Evolutionary conservation across 2,888 invertebrate genomes (phyloP).

Genomic region (Melinaea marsaeus): DNA sequence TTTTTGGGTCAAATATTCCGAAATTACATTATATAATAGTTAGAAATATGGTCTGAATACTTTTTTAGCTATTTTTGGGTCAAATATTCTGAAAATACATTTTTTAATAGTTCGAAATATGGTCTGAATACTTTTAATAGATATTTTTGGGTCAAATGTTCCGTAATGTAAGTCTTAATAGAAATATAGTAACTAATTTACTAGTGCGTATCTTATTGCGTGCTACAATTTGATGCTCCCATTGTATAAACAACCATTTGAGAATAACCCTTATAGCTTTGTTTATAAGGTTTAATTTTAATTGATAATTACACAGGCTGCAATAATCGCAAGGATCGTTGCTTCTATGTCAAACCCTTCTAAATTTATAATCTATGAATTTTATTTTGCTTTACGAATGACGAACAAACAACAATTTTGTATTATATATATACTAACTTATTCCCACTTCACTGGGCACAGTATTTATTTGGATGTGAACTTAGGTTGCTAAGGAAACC

Average conservation of each 20-base stretch:
- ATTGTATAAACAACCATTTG: constrained; percentile 18
- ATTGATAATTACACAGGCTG: constrained; percentile 5
- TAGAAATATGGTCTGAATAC: no score
- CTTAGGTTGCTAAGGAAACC: no score
- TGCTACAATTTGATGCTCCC: constrained; percentile 25
- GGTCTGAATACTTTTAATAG: background rate
- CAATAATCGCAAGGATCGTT: constrained; percentile 23
- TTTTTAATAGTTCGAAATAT: no score
- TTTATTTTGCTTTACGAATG: no score
- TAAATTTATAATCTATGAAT: constrained; percentile 18
- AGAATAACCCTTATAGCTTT: constrained; percentile 8
- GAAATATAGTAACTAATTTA: constrained; percentile 23
- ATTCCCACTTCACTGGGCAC: no score
- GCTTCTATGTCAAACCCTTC: constrained; percentile 23
- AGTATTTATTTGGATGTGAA: no score
- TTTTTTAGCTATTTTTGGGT: no score
- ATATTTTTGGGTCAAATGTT: background rate
- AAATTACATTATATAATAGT: no score
- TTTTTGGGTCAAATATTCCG: no score
- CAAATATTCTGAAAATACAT: no score
- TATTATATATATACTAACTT: no score
- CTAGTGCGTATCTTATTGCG: constrained; percentile 31
- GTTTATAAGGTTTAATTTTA: constrained; percentile 12
- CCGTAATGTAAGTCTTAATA: background rate
- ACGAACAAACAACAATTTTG: no score